Evolutionary conservation across 1,140 invertebrate genomes (phyloP).

Genomic region (Pseudoatta argentina): DNA sequence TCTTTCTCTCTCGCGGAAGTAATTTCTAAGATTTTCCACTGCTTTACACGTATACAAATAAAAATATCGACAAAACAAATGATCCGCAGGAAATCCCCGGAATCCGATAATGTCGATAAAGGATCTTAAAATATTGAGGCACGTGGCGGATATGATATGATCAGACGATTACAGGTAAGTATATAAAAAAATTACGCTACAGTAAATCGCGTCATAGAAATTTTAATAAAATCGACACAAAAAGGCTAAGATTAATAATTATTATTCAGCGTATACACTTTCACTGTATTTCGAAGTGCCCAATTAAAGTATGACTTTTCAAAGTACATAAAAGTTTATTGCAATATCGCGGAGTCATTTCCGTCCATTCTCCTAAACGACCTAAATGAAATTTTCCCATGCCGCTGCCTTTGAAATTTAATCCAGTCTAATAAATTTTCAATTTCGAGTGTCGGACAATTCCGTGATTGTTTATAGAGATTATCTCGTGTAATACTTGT

Average conservation of each 20-base stretch:
- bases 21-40: background rate
- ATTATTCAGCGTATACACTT: background rate
- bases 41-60: background rate
- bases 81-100: background rate
- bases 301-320: background rate
- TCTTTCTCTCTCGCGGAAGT: background rate
- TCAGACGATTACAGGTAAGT: background rate
- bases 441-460: background rate
- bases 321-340: background rate
- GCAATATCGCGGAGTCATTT: background rate
- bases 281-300: background rate
- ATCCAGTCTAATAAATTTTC: background rate
- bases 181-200: background rate
- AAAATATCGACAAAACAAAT: slow-evolving; percentile 14
- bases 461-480: background rate
- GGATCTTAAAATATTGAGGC: background rate
- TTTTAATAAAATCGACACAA: slow-evolving; percentile 3
- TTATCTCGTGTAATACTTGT: background rate
- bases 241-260: slow-evolving; percentile 17
- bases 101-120: slow-evolving; percentile 25
- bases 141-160: background rate
- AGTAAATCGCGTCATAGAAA: background rate
- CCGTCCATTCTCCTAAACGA: background rate
- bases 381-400: background rate
- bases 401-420: background rate